Base-by-base conservation (phyloP, 2,888 invertebrate species). In the Stenolophus ochropezus region DNA sequence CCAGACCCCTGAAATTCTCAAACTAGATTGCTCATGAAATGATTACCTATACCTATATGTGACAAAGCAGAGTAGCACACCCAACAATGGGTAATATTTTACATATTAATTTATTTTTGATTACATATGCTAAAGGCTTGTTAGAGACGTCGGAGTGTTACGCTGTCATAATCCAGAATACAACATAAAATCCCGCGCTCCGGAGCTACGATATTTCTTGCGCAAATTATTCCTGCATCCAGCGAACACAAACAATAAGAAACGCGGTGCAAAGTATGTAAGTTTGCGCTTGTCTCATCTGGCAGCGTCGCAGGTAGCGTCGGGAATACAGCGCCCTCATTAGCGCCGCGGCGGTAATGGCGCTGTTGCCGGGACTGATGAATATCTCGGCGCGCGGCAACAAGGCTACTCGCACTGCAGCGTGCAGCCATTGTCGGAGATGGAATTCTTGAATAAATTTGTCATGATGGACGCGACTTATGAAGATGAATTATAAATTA, bases 241-340 rank as follows among this genome's bases (percentile, higher is more conserved):
- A 11, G 8, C 11, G 8, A 42, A 42, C 8, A 42, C 33, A 42
- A 42, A 42, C 33, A 42, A 42, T 42, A 42, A 42, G 33, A 42
- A 42, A 6, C 6, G 8, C 33, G 33, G 6, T 42, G 33, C 33
- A 42, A 42, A 42, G 33, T 42, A 42, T 42, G 33, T 42, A 42
- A 42, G 33, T 42, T 42, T 42, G 56, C 21, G n/a, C 49, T 4
- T 49, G 14, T 18, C 21, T 11, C 56, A 16, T 18, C n/a, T 49
- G n/a, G 74, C 56, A 25, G 27, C 27, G 20, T 16, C 65, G 77
- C 56, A 77, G 78, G 65, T 69, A 65, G 69, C 69, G 84, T 78
- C 83, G 83, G 83, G 86, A 86, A 86, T 86, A 86, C 85, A 85
- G 84, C 85, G 83, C 83, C 85, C 85, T 86, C 86, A 86, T 86